Conservation (phyloP, 2,113 vertebrate species). For the Eurypyga helias region DNA sequence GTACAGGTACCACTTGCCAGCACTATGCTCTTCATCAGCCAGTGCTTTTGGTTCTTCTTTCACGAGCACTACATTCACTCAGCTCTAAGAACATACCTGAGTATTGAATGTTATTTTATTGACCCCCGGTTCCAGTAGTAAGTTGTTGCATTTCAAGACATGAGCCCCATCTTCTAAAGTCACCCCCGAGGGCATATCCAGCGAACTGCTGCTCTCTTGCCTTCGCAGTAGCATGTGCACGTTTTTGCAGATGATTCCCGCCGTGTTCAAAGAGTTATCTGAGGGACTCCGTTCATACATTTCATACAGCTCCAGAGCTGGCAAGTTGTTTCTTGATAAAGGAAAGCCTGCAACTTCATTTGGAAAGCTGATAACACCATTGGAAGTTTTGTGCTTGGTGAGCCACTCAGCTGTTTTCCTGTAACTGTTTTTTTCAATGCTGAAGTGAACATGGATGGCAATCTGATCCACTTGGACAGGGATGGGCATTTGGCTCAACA, state of each 20-base stretch:
- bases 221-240: slow-evolving; percentile 89
- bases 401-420: slow-evolving; percentile 83
- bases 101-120: slow-evolving; percentile 88
- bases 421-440: slow-evolving; percentile 85
- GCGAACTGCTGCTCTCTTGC: slow-evolving; percentile 81
- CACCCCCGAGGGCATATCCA: slow-evolving; percentile 77
- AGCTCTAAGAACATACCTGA: slow-evolving; percentile 77
- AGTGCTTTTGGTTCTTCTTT: not conserved
- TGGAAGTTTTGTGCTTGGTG: slow-evolving; percentile 79
- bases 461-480: slow-evolving; percentile 87
- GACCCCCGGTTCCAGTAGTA: slow-evolving; percentile 87
- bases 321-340: slow-evolving; percentile 37
- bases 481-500: slow-evolving; percentile 90
- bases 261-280: slow-evolving; percentile 84
- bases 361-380: slow-evolving; percentile 82
- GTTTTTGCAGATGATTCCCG: slow-evolving; percentile 92
- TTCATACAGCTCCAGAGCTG: slow-evolving; percentile 85
- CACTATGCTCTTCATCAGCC: not conserved
- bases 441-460: slow-evolving; percentile 86
- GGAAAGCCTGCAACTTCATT: slow-evolving; percentile 27
- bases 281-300: slow-evolving; percentile 91
- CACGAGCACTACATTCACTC: not conserved
- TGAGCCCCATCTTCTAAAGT: slow-evolving; percentile 85
- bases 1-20: not conserved
- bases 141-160: slow-evolving; percentile 78